These are phyloP conservation scores for Sitophilus oryzae DNA, from an alignment of 1,140 invertebrate genomes.

Conservation along the genomic window DNA sequence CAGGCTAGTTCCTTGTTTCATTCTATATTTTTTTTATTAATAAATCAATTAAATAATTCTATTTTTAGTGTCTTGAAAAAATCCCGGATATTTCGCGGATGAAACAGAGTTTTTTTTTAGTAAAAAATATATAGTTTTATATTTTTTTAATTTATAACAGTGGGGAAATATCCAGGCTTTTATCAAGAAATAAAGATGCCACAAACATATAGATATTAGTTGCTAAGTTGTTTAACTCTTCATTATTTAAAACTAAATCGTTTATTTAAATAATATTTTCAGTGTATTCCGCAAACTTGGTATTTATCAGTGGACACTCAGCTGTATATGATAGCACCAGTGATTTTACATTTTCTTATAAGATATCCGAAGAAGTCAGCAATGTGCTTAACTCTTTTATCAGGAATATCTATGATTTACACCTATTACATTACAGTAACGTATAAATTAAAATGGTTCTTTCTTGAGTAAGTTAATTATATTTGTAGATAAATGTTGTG, in stretches of 20 bases:
- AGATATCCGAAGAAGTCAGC: constrained; percentile 15
- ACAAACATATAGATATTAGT: too few relatives aligned
- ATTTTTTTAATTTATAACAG: too few relatives aligned
- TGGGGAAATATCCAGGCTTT: too few relatives aligned
- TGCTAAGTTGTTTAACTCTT: too few relatives aligned
- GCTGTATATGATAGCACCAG: constrained; percentile 18
- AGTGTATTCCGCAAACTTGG: constrained; percentile 21
- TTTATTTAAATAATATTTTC: constrained; percentile 11
- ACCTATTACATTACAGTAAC: constrained; percentile 4
- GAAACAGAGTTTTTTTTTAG: too few relatives aligned
- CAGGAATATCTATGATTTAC: not conserved
- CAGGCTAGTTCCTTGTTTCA: constrained; percentile 8
- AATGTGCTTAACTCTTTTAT: not conserved
- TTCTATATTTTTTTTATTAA: not conserved
- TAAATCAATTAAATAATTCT: too few relatives aligned
- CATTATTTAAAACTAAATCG: too few relatives aligned
- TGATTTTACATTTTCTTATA: constrained; percentile 9
- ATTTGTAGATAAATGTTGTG: too few relatives aligned
- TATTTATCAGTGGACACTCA: constrained; percentile 27
- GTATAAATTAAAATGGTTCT: not conserved
- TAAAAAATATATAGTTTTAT: too few relatives aligned
- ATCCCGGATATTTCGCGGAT: too few relatives aligned
- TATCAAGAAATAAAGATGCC: too few relatives aligned
- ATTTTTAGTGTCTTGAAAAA: too few relatives aligned
- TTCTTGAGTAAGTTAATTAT: constrained; percentile 12